These are phyloP conservation scores for Puffinus mauretanicus DNA, from an alignment of 2,113 vertebrate species.

Conservation along the genomic window DNA sequence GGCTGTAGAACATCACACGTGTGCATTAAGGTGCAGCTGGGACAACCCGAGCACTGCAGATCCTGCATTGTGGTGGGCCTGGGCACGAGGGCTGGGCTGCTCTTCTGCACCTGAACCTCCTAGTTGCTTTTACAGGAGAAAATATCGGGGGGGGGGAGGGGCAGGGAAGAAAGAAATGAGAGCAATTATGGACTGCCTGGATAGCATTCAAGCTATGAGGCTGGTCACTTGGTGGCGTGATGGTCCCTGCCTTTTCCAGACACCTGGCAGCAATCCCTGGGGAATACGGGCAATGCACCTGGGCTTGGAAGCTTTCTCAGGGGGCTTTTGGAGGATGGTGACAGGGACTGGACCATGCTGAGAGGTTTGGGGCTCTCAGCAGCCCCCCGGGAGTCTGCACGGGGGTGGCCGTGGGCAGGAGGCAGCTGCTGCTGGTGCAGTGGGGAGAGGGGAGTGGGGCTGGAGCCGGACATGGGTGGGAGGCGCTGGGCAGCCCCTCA, in stretches of 20 bases:
- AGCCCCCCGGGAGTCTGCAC: not conserved
- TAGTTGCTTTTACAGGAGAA: not conserved
- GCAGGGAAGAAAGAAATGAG: not conserved
- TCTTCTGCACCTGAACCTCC: not conserved
- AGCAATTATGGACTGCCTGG: not conserved
- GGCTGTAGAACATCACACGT: rapidly evolving
- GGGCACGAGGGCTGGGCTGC: not conserved
- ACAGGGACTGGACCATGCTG: not conserved
- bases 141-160: not conserved
- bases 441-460: not conserved
- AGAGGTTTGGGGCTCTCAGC: not conserved
- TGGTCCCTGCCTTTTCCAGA: not conserved
- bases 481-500: not conserved
- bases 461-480: not conserved
- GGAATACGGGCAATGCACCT: rapidly evolving
- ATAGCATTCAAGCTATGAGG: not conserved
- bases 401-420: not conserved
- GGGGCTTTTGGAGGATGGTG: not conserved
- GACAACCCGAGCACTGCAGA: not conserved
- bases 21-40: not conserved
- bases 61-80: not conserved
- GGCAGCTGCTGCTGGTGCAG: not conserved
- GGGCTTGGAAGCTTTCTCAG: not conserved
- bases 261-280: not conserved
- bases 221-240: not conserved